Percentiles rank a stretch among this genome's conserved stretches.
phyloP scores from a whole-genome alignment of 2,797 vertebrate species.

The Rhynchotus rufescens region DNA sequence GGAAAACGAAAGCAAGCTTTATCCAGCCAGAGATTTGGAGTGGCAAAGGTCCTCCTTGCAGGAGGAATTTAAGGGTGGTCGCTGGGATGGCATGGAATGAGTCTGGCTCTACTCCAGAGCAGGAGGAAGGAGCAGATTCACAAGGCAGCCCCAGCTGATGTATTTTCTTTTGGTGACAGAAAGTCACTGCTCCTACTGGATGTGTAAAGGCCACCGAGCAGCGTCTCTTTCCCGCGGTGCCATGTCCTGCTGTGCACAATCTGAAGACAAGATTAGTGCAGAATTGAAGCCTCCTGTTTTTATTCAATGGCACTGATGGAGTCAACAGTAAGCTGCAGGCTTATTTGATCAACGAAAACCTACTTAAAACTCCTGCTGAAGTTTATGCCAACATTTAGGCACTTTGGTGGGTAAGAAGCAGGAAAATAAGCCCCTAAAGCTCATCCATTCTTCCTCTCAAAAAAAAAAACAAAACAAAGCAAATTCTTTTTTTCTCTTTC shows the following conservation, averaged over 20 bases:
- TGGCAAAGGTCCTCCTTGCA: not conserved
- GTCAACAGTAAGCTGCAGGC: conserved; percentile 24
- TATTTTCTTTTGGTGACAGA: not conserved
- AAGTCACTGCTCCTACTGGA: conserved; percentile 8
- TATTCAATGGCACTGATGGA: conserved; percentile 4
- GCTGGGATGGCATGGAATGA: not conserved
- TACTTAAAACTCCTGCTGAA: conserved; percentile 16
- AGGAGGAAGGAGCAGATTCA: not conserved
- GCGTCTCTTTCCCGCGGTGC: not conserved
- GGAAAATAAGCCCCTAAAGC: not conserved
- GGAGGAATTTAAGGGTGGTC: not conserved
- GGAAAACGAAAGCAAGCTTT: not conserved
- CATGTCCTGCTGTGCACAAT: conserved; percentile 16
- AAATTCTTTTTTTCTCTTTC: not conserved
- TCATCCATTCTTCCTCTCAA: not conserved
- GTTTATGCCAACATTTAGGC: not conserved
- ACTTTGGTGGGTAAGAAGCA: not conserved
- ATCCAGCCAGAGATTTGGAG: not conserved
- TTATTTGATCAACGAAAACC: conserved; percentile 14
- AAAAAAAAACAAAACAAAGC: too few relatives aligned
- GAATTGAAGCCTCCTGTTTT: conserved; percentile 44
- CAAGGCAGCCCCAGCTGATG: not conserved
- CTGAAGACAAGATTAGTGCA: conserved; percentile 30
- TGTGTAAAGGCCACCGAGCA: not conserved
- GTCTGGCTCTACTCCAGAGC: not conserved